A percentile compares a stretch with the other conserved stretches of the same genome.
These are phyloP conservation scores for Erynnis tages DNA, from an alignment of 2,888 invertebrate genomes.

Conservation along the genomic window DNA sequence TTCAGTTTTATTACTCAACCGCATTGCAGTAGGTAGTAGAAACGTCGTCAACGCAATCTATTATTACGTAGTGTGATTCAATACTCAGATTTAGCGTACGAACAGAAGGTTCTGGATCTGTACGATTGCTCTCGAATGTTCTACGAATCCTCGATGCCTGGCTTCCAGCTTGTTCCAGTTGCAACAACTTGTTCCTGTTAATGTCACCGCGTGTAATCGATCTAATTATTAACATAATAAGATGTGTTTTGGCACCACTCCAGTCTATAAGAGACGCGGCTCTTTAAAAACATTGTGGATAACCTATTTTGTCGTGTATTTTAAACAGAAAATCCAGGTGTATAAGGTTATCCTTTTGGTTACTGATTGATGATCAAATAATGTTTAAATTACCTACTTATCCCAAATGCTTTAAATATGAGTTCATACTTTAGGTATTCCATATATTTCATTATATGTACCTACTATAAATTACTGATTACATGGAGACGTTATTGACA, in stretches of 20 bases:
- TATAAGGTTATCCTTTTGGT: too few species aligned
- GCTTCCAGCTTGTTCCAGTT: too few species aligned
- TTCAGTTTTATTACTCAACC: slow-evolving; percentile 15
- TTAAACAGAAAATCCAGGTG: background rate
- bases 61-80: slow-evolving; percentile 59
- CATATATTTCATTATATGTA: too few species aligned
- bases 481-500: too few species aligned
- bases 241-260: slow-evolving; percentile 53
- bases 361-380: too few species aligned
- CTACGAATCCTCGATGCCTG: slow-evolving; percentile 5
- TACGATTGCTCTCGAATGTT: slow-evolving; percentile 5
- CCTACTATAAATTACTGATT: too few species aligned
- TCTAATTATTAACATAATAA: slow-evolving; percentile 65
- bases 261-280: slow-evolving; percentile 50
- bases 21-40: slow-evolving; percentile 38
- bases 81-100: slow-evolving; percentile 50
- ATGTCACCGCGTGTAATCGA: slow-evolving; percentile 37
- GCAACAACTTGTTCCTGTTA: slow-evolving; percentile 18
- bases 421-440: too few species aligned
- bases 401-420: too few species aligned
- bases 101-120: slow-evolving; percentile 50
- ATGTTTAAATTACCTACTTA: too few species aligned
- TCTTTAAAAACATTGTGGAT: slow-evolving; percentile 55
- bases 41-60: slow-evolving; percentile 41
- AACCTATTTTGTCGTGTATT: slow-evolving; percentile 55